Evolutionary conservation across 1,140 invertebrate genomes (phyloP).

Genomic region (Colletes latitarsis): DNA sequence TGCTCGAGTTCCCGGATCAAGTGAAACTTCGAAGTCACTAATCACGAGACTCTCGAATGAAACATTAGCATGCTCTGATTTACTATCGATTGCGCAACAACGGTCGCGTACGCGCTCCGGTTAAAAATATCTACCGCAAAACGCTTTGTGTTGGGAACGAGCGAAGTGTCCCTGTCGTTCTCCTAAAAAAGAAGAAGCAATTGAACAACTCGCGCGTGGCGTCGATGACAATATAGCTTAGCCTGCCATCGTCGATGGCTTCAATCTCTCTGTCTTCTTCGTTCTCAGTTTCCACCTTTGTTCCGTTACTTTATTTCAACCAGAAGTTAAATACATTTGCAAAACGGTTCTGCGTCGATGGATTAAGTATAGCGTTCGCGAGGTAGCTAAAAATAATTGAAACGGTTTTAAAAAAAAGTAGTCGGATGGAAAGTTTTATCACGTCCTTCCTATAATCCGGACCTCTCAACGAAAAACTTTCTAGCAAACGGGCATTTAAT

Average conservation of each 20-base stretch:
- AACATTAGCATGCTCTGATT: constrained; percentile 40
- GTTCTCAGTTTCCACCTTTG: neutral
- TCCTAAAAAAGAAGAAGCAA: neutral
- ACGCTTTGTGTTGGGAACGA: neutral
- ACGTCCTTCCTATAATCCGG: too few species aligned
- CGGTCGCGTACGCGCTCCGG: neutral
- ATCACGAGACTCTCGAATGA: constrained; percentile 5
- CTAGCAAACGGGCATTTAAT: too few species aligned
- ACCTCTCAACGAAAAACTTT: too few species aligned
- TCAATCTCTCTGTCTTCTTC: neutral
- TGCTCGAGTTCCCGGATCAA: neutral
- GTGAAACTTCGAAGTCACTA: constrained; percentile 3
- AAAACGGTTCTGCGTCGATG: too few species aligned
- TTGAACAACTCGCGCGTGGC: neutral
- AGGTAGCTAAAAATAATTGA: too few species aligned
- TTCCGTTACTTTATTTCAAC: neutral
- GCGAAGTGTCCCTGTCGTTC: neutral
- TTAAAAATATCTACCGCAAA: neutral
- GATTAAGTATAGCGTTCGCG: too few species aligned
- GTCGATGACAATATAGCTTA: neutral
- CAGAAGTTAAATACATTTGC: too few species aligned
- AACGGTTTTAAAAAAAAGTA: too few species aligned
- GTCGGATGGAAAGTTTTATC: too few species aligned
- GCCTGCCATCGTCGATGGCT: neutral
- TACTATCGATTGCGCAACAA: constrained; percentile 26